Conservation (phyloP, 2,113 vertebrate genomes). For the Chaetorhynchus papuensis region DNA sequence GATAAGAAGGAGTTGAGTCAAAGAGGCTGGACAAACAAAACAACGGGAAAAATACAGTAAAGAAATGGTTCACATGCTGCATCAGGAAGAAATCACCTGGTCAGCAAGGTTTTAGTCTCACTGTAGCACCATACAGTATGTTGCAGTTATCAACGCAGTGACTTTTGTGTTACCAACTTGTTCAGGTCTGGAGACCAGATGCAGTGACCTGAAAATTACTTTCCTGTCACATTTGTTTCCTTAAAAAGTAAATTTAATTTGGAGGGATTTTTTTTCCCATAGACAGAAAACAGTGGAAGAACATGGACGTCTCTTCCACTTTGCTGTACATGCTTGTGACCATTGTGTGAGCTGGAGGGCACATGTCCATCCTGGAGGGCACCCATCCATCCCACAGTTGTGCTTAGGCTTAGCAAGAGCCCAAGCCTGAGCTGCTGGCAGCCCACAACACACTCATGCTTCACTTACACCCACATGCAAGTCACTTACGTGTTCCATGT, state of each 20-base stretch:
- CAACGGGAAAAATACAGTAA: background rate
- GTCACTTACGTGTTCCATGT: background rate
- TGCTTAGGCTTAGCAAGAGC: background rate
- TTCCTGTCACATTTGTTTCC: background rate
- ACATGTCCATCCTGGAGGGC: too few species aligned
- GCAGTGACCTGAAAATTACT: background rate
- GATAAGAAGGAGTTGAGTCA: background rate
- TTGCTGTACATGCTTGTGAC: rapidly evolving
- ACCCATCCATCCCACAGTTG: rapidly evolving
- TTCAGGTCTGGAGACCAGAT: background rate
- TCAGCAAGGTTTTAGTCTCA: background rate
- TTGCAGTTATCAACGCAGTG: background rate
- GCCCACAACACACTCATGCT: rapidly evolving
- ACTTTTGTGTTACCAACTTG: background rate
- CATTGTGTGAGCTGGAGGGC: background rate
- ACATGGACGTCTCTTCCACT: background rate
- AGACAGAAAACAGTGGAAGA: background rate
- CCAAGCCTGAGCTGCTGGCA: background rate
- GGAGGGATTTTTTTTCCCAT: background rate
- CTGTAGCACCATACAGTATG: background rate
- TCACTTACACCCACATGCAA: background rate
- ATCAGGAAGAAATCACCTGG: background rate
- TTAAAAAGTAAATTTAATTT: background rate
- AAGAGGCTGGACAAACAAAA: background rate
- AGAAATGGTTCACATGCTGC: background rate